These are phyloP conservation scores for Diorhabda elongata DNA, from an alignment of 1,140 invertebrate species.

Conservation along the genomic window DNA sequence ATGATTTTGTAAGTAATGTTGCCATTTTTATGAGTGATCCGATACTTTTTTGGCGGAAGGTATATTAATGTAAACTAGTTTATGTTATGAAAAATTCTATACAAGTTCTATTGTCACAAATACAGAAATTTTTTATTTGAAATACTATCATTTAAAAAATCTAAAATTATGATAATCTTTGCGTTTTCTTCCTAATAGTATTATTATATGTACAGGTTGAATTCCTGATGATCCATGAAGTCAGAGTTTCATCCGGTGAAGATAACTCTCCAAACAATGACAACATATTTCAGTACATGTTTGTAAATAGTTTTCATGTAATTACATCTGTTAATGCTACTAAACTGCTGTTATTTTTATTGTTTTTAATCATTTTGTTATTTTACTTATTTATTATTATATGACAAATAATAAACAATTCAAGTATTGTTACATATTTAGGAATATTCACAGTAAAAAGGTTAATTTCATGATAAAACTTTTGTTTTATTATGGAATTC, in stretches of 20 bases:
- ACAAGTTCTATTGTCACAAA: no score
- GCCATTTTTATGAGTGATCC: no score
- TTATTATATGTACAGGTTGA: constrained; percentile 33
- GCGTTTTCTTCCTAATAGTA: constrained; percentile 4
- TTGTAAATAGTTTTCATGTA: constrained; percentile 22
- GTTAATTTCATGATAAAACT: constrained; percentile 1
- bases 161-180: no score
- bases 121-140: no score
- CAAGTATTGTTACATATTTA: background rate
- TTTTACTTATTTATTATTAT: constrained; percentile 23
- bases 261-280: constrained; percentile 17
- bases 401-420: constrained; percentile 6
- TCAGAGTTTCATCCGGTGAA: constrained; percentile 23
- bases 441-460: constrained; percentile 15
- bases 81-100: no score
- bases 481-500: background rate
- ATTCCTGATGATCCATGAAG: constrained; percentile 35
- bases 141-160: no score
- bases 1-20: no score
- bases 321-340: constrained; percentile 24
- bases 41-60: no score
- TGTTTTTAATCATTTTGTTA: constrained; percentile 30
- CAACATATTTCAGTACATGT: constrained; percentile 13
- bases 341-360: constrained; percentile 27
- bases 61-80: no score